These are phyloP conservation scores for Clarias pachynema DNA, from an alignment of 2,797 vertebrate genomes.

Conservation along the genomic window DNA sequence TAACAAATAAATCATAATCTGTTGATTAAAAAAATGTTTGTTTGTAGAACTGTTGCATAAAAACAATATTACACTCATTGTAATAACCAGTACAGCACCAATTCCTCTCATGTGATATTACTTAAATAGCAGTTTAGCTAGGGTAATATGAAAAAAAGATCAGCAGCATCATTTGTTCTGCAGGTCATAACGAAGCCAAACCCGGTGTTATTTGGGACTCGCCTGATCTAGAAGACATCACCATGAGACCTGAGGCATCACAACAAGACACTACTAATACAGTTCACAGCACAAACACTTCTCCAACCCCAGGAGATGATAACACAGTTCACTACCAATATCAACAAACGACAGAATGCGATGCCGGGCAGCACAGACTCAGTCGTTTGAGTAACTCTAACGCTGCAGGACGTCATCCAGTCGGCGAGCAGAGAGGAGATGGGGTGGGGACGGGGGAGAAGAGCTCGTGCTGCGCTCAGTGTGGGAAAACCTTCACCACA, in stretches of 20 bases:
- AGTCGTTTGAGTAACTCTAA: neutral
- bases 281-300: constrained; percentile 20
- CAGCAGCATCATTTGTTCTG: neutral
- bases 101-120: too few species aligned
- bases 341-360: constrained; percentile 25
- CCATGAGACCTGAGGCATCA: constrained; percentile 18
- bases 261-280: constrained; percentile 35
- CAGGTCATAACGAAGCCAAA: constrained; percentile 45
- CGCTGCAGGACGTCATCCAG: neutral
- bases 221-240: constrained; percentile 27
- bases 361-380: constrained; percentile 18
- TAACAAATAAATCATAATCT: too few species aligned
- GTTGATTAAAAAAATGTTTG: too few species aligned
- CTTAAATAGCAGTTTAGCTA: neutral
- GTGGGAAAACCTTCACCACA: constrained; percentile 59
- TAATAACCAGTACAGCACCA: too few species aligned
- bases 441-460: constrained; percentile 35
- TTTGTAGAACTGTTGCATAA: too few species aligned
- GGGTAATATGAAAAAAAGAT: neutral
- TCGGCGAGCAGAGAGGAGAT: constrained; percentile 25
- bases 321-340: constrained; percentile 20
- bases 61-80: too few species aligned
- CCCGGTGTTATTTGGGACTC: constrained; percentile 45
- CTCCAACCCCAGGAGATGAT: constrained; percentile 33
- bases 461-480: constrained; percentile 53